Evolutionary conservation across 2,797 vertebrate genomes (phyloP).

Genomic region (Alca torda): DNA sequence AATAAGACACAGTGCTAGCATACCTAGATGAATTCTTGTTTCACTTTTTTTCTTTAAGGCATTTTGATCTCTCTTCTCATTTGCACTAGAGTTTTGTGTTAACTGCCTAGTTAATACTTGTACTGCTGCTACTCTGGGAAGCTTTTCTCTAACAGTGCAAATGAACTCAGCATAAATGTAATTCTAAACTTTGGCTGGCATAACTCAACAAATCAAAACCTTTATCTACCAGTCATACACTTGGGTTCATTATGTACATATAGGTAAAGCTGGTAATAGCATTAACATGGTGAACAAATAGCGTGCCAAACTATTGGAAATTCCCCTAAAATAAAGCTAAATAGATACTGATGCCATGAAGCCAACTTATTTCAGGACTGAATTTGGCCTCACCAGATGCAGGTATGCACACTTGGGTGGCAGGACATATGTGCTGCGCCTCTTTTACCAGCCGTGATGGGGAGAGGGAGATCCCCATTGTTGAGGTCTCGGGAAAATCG

Average conservation of each 20-base stretch:
- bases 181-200: background rate
- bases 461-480: accelerated
- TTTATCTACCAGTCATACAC: background rate
- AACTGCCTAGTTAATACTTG: background rate
- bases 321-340: background rate
- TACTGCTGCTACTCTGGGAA: background rate
- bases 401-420: background rate
- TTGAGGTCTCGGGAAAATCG: background rate
- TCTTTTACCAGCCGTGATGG: background rate
- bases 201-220: background rate
- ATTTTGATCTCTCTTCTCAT: background rate
- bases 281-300: background rate
- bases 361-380: background rate
- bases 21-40: background rate
- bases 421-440: accelerated
- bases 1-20: background rate
- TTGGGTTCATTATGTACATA: background rate
- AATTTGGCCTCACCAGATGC: background rate
- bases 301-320: background rate
- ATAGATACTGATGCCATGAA: background rate
- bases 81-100: background rate
- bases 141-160: background rate
- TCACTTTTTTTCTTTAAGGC: background rate
- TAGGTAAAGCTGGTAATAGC: background rate
- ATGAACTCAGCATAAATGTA: background rate